These are phyloP conservation scores for Lumbricus terrestris DNA, from an alignment of 2,888 invertebrate species.

Conservation along the genomic window DNA sequence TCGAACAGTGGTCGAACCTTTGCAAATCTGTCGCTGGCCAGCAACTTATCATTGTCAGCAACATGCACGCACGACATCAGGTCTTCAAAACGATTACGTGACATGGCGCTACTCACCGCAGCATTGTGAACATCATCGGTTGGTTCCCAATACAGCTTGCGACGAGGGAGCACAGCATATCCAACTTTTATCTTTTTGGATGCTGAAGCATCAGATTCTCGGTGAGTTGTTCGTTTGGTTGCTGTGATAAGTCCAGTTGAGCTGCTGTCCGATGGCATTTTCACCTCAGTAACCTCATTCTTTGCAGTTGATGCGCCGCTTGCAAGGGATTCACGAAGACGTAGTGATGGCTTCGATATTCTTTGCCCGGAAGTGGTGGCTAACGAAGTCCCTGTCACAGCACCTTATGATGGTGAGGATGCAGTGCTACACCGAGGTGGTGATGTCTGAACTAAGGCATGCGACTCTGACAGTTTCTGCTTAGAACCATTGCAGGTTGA, in stretches of 20 bases:
- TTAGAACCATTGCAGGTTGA: too few relatives aligned
- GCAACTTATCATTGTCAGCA: not conserved
- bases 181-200: not conserved
- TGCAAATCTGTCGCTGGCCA: not conserved
- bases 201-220: not conserved
- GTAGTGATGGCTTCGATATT: not conserved
- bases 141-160: not conserved
- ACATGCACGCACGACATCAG: not conserved
- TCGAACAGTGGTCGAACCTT: not conserved
- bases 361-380: not conserved
- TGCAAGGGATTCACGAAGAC: not conserved
- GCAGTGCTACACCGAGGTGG: too few relatives aligned
- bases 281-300: not conserved
- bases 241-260: not conserved
- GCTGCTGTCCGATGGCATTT: not conserved
- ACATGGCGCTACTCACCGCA: not conserved
- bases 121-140: not conserved
- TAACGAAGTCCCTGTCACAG: not conserved
- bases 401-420: too few relatives aligned
- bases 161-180: not conserved
- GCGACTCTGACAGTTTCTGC: too few relatives aligned
- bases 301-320: not conserved
- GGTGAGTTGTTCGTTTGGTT: not conserved
- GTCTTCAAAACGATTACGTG: not conserved
- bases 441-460: too few relatives aligned